A percentile compares a stretch with the other conserved stretches of the same genome.
phyloP scores from a whole-genome alignment of 37 sponge, comb jelly and placozoan genomes.

The Ianthella basta region DNA sequence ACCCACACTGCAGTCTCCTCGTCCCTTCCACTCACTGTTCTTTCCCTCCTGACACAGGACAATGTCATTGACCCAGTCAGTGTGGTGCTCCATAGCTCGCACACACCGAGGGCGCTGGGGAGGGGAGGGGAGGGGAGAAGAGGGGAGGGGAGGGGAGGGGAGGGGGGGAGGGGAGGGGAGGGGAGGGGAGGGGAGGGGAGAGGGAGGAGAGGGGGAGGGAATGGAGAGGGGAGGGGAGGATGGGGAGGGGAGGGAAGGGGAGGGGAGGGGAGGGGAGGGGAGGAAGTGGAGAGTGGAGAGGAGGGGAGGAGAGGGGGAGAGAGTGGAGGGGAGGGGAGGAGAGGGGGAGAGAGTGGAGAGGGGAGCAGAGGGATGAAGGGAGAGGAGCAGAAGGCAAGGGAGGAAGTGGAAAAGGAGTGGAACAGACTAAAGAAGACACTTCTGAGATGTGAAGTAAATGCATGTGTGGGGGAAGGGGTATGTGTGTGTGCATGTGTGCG shows the following conservation, averaged over 20 bases:
- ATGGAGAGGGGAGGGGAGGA: background rate
- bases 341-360: constrained; percentile 37
- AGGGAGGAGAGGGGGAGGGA: constrained; percentile 32
- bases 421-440: too few relatives aligned
- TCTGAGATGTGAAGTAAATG: too few relatives aligned
- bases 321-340: constrained; percentile 4
- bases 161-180: too few relatives aligned
- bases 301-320: too few relatives aligned
- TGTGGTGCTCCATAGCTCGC: constrained; percentile 89
- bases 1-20: background rate
- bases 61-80: constrained; percentile 98
- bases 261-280: too few relatives aligned
- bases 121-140: background rate
- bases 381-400: too few relatives aligned
- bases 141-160: background rate
- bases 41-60: constrained; percentile 69
- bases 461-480: too few relatives aligned
- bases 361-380: too few relatives aligned
- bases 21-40: constrained; percentile 19
- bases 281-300: background rate
- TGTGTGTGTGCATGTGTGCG: too few relatives aligned
- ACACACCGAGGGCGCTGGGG: background rate
- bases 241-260: too few relatives aligned
- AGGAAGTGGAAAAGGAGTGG: too few relatives aligned
- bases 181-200: constrained; percentile 9